These are phyloP conservation scores for Timandra comae DNA, from an alignment of 2,888 invertebrate species.

Conservation along the genomic window DNA sequence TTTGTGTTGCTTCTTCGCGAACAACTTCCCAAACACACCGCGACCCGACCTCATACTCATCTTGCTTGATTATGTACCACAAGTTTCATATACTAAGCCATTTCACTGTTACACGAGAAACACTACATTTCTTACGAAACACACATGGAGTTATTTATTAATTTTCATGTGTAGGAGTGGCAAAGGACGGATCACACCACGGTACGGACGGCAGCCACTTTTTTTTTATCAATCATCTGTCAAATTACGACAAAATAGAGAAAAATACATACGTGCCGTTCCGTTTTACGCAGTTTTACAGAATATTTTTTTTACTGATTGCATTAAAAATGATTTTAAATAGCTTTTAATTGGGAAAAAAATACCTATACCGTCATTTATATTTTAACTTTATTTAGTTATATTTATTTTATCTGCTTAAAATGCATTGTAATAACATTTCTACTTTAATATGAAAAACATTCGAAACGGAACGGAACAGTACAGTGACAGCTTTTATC, in stretches of 20 bases:
- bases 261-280: slow-evolving; percentile 19
- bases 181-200: slow-evolving; percentile 56
- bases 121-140: slow-evolving; percentile 49
- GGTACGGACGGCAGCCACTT: slow-evolving; percentile 35
- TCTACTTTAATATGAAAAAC: no score
- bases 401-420: not conserved
- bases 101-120: slow-evolving; percentile 46
- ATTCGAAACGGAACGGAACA: slow-evolving; percentile 17
- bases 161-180: slow-evolving; percentile 57
- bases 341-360: not conserved
- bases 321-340: not conserved
- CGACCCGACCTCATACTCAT: slow-evolving; percentile 71
- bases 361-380: not conserved
- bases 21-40: slow-evolving; percentile 70
- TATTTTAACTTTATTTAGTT: not conserved
- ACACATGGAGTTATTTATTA: slow-evolving; percentile 36
- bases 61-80: slow-evolving; percentile 40
- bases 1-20: slow-evolving; percentile 59
- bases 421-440: no score
- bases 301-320: not conserved
- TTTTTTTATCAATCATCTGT: slow-evolving; percentile 46
- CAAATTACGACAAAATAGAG: slow-evolving; percentile 14
- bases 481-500: slow-evolving; percentile 8
- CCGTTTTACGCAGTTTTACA: slow-evolving; percentile 21
- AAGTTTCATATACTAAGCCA: slow-evolving; percentile 48